Evolutionary conservation across 37 sponge, comb jelly and placozoan species (phyloP).

Genomic region (Crambe crambe): DNA sequence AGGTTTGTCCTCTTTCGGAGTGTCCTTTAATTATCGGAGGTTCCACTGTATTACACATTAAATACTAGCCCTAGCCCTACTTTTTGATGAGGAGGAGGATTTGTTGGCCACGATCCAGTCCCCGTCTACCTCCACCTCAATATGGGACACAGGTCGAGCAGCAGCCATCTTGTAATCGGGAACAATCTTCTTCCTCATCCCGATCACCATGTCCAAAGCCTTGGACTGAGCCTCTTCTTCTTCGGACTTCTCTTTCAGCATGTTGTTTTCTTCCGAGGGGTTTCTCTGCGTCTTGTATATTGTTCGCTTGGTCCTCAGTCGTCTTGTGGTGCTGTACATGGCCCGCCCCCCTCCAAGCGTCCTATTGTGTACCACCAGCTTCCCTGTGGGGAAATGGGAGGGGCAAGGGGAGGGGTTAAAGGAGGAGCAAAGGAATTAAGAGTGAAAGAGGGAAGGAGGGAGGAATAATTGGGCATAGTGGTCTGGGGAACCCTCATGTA

Average conservation of each 20-base stretch:
- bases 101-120: not conserved
- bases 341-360: conserved; percentile 27
- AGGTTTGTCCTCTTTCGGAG: too few species aligned
- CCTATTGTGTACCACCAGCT: conserved; percentile 35
- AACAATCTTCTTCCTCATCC: not conserved
- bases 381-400: too few species aligned
- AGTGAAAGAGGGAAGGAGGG: too few species aligned
- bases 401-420: too few species aligned
- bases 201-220: conserved; percentile 17
- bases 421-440: too few species aligned
- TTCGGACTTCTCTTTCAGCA: conserved; percentile 22
- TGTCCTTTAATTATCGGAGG: too few species aligned
- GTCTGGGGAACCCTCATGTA: too few species aligned
- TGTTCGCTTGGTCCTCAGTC: not conserved
- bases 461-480: too few species aligned
- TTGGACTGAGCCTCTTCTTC: conserved; percentile 41
- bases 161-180: not conserved
- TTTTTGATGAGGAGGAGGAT: too few species aligned
- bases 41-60: too few species aligned
- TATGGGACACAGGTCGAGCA: not conserved
- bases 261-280: not conserved
- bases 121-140: not conserved
- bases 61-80: not conserved
- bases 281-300: conserved; percentile 1
- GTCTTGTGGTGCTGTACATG: conserved; percentile 5